These are phyloP conservation scores for Stenotaenia linearis DNA, from an alignment of 2,888 invertebrate genomes.

Conservation along the genomic window DNA sequence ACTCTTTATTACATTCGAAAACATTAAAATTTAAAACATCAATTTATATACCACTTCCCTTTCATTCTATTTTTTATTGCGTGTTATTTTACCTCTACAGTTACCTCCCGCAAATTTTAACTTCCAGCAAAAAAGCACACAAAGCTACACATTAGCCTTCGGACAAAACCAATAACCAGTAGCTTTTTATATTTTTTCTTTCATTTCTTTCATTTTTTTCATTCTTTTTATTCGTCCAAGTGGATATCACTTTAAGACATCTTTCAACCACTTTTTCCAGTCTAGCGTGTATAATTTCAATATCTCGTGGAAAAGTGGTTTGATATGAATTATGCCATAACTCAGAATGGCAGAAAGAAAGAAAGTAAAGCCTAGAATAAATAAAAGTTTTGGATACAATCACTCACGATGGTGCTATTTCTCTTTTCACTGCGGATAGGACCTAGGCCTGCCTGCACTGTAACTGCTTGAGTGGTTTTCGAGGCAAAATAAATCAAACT, in stretches of 20 bases:
- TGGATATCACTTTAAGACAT: constrained; percentile 19
- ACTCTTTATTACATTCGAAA: no score
- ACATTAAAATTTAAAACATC: no score
- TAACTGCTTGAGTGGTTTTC: constrained; percentile 14
- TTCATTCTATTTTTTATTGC: not conserved
- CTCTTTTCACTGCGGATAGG: constrained; percentile 19
- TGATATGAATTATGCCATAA: constrained; percentile 19
- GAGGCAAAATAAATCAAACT: constrained; percentile 14
- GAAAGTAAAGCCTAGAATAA: not conserved
- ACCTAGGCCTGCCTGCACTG: not conserved
- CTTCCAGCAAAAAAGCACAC: not conserved
- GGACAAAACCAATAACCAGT: constrained; percentile 5
- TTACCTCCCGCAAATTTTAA: not conserved
- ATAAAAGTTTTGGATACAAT: constrained; percentile 15
- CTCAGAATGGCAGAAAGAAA: not conserved
- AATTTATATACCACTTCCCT: no score
- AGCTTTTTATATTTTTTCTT: not conserved
- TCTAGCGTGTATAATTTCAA: constrained; percentile 15
- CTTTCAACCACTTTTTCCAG: constrained; percentile 2
- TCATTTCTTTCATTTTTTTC: not conserved
- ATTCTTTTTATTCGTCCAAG: not conserved
- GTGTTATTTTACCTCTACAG: not conserved
- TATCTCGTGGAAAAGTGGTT: constrained; percentile 14
- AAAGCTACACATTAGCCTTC: not conserved
- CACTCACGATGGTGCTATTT: constrained; percentile 19